These are phyloP conservation scores for Conger conger DNA, from an alignment of 2,113 vertebrate genomes.

Conservation along the genomic window DNA sequence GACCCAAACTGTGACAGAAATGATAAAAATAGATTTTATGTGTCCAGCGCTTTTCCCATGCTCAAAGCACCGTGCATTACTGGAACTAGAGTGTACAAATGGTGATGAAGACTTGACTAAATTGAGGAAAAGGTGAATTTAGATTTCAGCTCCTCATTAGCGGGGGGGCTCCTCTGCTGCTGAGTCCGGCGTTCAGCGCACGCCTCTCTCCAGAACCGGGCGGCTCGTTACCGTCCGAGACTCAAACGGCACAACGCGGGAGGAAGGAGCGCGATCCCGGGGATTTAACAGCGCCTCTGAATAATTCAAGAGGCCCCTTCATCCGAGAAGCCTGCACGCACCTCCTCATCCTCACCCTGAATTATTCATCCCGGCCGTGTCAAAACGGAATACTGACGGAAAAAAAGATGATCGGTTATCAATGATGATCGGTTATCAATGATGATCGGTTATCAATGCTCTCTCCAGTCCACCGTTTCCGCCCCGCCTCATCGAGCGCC, in stretches of 20 bases:
- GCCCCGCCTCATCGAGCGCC: background rate
- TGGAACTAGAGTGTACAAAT: no score
- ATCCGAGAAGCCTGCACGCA: background rate
- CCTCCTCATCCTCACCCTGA: constrained; percentile 21
- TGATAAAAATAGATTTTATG: no score
- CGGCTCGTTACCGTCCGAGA: background rate
- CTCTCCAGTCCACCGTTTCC: background rate
- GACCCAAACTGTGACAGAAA: no score
- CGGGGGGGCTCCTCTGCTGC: no score
- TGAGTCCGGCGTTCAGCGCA: no score
- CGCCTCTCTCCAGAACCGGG: no score
- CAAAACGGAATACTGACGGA: background rate
- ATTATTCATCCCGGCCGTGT: constrained; percentile 26
- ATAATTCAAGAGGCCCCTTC: constrained; percentile 20
- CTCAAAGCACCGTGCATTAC: no score
- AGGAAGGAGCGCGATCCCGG: background rate
- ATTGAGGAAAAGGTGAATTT: no score
- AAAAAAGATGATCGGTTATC: constrained; percentile 22
- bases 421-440: constrained; percentile 5
- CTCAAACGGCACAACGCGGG: background rate
- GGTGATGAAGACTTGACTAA: no score
- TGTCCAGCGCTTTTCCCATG: no score
- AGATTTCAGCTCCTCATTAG: no score
- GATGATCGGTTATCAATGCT: constrained; percentile 23
- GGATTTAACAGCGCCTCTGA: background rate